phyloP scores from a whole-genome alignment of 1,140 invertebrate genomes.

The Gonatopus flavifemur region DNA sequence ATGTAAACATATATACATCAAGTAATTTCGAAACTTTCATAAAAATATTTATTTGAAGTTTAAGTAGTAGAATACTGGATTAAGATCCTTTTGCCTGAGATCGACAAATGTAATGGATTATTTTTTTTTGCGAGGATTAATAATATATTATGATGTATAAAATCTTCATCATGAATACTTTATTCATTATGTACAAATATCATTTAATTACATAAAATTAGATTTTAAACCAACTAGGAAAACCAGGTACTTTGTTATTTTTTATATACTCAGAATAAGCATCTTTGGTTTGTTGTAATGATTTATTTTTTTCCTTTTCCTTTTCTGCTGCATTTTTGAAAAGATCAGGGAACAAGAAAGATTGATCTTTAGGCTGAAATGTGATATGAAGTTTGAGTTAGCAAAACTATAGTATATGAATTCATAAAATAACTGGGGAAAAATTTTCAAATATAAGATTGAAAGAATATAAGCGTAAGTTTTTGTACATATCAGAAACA shows the following conservation, averaged over 20 bases:
- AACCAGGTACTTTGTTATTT: constrained; percentile 57
- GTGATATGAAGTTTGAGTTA: too few species aligned
- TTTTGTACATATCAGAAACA: too few species aligned
- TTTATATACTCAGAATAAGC: constrained; percentile 54
- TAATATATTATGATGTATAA: not conserved
- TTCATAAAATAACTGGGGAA: too few species aligned
- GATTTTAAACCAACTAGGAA: constrained; percentile 63
- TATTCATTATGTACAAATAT: constrained; percentile 5
- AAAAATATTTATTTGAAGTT: too few species aligned
- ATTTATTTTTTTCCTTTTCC: constrained; percentile 56
- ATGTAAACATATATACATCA: too few species aligned
- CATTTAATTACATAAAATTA: constrained; percentile 4
- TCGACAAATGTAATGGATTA: too few species aligned
- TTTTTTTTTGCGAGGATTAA: too few species aligned
- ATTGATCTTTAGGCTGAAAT: constrained; percentile 59
- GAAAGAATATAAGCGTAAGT: too few species aligned
- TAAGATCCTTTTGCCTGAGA: too few species aligned
- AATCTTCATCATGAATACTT: constrained; percentile 1
- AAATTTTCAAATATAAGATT: constrained; percentile 19
- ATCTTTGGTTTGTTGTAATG: constrained; percentile 50
- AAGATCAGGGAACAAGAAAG: constrained; percentile 64
- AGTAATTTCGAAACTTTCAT: too few species aligned
- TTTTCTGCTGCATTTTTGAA: constrained; percentile 46
- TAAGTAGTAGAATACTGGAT: too few species aligned
- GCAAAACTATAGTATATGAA: too few species aligned